Base-by-base conservation (phyloP, 2,797 vertebrate species). In the Dicrostonyx torquatus region DNA sequence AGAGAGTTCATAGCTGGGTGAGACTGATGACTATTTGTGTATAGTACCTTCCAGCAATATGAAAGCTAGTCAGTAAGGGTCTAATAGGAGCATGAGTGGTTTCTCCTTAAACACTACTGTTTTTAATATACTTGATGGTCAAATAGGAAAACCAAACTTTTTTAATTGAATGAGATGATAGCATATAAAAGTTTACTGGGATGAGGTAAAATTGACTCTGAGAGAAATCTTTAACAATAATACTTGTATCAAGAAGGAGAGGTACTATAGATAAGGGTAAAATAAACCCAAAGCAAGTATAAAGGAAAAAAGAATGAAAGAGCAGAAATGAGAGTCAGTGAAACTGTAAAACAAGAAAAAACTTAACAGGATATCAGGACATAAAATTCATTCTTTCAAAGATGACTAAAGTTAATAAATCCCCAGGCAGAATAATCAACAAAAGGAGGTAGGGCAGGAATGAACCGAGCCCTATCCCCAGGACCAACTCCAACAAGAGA, bases 161-260 rank as follows among this genome's bases (percentile, higher is more conserved):
- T 85, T 70, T 18, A 95, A 92, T 17, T 87, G 20, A 92, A 87
- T 82, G 26, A 79, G 91, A 95, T 53, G 22, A 91, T 48, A 75
- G 79, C 1, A 40, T 37, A 66, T 90, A 53, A 85, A 72, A 85
- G 84, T 88, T 88, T 53, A 24, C 29, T 90, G 34, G 40, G 5
- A 84, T 18, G 48, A 89, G 26, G 14, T 72, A 92, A 76, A 90
- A 43, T 26, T 13, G n/a, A 53, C 3, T 88, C 88, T 26, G 15
- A 90, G 75, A 43, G 68, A 75, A 86, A 86, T 55, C 34, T 60
- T 48, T 37, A 90, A 72, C 14, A 84, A 60, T 77, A 88, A 34
- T 68, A 29, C 53, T 72, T 88, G 50, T 66, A 62, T 82, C 62
- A 86, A 50, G 60, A 94, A 93, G 91, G 43, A 90, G 91, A 14